These are phyloP conservation scores for Volucella inflata DNA, from an alignment of 2,888 invertebrate genomes.

Conservation along the genomic window DNA sequence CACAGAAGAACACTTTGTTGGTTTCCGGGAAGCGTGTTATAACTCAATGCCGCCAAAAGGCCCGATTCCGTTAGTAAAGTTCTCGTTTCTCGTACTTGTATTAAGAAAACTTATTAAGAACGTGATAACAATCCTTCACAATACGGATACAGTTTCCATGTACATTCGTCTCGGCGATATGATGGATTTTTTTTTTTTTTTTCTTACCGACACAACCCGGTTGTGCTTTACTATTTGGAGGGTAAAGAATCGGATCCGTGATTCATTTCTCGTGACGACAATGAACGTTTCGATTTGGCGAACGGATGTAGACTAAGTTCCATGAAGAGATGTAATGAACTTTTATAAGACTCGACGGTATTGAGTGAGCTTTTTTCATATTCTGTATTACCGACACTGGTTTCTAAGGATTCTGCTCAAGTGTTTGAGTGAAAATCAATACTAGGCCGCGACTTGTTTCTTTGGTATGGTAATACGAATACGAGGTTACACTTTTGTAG, in stretches of 20 bases:
- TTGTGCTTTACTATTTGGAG: slow-evolving; percentile 25
- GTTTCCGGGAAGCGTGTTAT: slow-evolving; percentile 66
- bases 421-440: slow-evolving; percentile 41
- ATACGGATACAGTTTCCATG: slow-evolving; percentile 30
- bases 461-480: too few species aligned
- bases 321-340: slow-evolving; percentile 49
- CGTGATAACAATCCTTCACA: slow-evolving; percentile 14
- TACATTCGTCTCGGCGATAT: not conserved
- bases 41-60: slow-evolving; percentile 60
- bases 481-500: too few species aligned
- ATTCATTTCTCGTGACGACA: slow-evolving; percentile 7
- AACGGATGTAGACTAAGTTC: slow-evolving; percentile 62
- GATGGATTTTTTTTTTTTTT: slow-evolving; percentile 20
- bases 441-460: too few species aligned
- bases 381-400: slow-evolving; percentile 49
- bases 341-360: slow-evolving; percentile 65
- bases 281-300: slow-evolving; percentile 56
- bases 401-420: slow-evolving; percentile 23
- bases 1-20: slow-evolving; percentile 55
- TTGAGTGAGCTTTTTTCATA: slow-evolving; percentile 59
- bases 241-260: slow-evolving; percentile 10
- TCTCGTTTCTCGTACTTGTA: slow-evolving; percentile 8
- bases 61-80: slow-evolving; percentile 25
- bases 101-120: slow-evolving; percentile 21
- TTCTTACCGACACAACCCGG: slow-evolving; percentile 26